Evolutionary conservation across 1,140 invertebrate species (phyloP).

Genomic region (Rhysida immarginata): DNA sequence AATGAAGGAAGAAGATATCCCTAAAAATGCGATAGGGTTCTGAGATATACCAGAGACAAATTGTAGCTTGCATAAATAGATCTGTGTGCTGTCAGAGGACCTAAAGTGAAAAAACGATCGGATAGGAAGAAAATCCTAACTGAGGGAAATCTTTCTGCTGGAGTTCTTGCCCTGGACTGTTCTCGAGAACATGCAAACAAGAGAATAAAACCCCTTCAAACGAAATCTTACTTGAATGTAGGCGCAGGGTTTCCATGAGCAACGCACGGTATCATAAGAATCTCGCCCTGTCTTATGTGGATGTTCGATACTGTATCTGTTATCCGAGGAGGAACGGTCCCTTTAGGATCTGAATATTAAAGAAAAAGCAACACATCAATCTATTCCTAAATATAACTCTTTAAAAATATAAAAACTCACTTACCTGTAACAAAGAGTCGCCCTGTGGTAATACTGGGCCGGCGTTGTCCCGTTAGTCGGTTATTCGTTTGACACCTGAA

Average conservation of each 20-base stretch:
- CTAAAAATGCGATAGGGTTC: too few species aligned
- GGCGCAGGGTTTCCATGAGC: constrained; percentile 30
- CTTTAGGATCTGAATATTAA: constrained; percentile 7
- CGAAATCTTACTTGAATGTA: constrained; percentile 22
- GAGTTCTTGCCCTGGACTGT: too few species aligned
- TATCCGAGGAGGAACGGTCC: constrained; percentile 21
- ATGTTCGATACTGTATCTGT: constrained; percentile 7
- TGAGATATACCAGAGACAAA: too few species aligned
- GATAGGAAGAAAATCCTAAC: too few species aligned
- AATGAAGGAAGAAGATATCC: too few species aligned
- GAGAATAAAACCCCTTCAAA: too few species aligned
- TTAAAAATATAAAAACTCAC: constrained; percentile 13
- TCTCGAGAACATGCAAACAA: too few species aligned
- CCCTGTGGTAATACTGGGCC: constrained; percentile 44
- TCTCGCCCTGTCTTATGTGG: constrained; percentile 11
- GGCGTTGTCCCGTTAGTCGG: constrained; percentile 49
- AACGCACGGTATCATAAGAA: constrained; percentile 22
- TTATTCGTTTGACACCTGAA: constrained; percentile 58
- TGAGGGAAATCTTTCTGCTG: too few species aligned
- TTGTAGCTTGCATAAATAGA: too few species aligned
- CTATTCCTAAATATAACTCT: background rate
- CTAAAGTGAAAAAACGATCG: too few species aligned
- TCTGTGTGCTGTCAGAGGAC: too few species aligned
- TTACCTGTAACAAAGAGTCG: constrained; percentile 53
- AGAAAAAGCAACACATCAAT: background rate